These are phyloP conservation scores for Taxidea taxus DNA, from an alignment of 2,113 vertebrate species.

Conservation along the genomic window DNA sequence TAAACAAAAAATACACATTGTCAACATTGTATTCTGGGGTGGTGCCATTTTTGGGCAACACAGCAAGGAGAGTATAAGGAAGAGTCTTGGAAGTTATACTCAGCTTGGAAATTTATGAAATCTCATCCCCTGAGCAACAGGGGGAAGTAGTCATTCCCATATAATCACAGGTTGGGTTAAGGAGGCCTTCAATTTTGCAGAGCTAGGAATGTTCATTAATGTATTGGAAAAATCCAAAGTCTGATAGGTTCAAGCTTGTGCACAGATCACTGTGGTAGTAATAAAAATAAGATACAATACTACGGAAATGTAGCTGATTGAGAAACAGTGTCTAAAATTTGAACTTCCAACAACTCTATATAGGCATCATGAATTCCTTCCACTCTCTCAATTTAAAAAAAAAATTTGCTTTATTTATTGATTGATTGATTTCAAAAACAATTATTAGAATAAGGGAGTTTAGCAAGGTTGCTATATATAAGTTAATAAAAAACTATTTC, in stretches of 20 bases:
- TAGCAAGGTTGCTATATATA: not conserved
- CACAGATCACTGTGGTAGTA: not conserved
- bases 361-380: not conserved
- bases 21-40: not conserved
- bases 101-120: not conserved
- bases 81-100: not conserved
- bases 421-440: too few species aligned
- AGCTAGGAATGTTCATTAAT: not conserved
- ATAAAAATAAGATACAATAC: not conserved
- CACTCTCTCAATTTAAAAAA: not conserved
- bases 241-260: not conserved
- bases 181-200: not conserved
- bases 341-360: not conserved
- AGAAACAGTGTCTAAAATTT: not conserved
- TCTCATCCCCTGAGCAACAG: not conserved
- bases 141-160: not conserved
- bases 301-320: not conserved
- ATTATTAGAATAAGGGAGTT: not conserved
- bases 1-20: not conserved
- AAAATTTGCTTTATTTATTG: not conserved
- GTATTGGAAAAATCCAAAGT: not conserved
- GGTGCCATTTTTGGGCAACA: not conserved
- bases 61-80: not conserved
- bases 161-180: not conserved
- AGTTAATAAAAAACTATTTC: not conserved